Percentiles rank a stretch among this genome's conserved stretches.
phyloP scores from a whole-genome alignment of 2,113 vertebrate genomes.

The Notothenia coriiceps region DNA sequence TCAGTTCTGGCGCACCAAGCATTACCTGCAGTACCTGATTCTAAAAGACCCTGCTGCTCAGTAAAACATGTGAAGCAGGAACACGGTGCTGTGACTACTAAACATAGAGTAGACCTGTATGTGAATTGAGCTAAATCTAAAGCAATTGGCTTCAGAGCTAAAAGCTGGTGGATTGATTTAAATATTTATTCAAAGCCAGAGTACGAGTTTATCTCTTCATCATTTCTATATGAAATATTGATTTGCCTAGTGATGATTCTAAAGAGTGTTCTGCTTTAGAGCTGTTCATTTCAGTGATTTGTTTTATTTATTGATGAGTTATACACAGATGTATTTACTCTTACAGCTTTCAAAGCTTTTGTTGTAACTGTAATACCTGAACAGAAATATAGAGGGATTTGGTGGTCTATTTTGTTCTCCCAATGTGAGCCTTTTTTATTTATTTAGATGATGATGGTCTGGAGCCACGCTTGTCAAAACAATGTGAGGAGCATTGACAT shows the following conservation, averaged over 20 bases:
- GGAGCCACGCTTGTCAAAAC: not conserved
- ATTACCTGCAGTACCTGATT: not conserved
- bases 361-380: conserved; percentile 46
- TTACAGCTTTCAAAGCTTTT: not conserved
- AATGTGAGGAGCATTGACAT: conserved; percentile 16
- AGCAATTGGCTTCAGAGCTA: not conserved
- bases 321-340: not conserved
- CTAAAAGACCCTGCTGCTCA: conserved; percentile 15
- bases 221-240: not conserved
- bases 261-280: not conserved
- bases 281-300: not conserved
- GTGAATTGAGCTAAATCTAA: conserved; percentile 1
- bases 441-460: not conserved
- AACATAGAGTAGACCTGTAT: not conserved
- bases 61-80: conserved; percentile 2
- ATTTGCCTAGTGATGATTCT: not conserved
- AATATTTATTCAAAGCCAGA: not conserved
- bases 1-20: not conserved
- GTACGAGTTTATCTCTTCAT: not conserved
- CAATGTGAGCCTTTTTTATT: not conserved
- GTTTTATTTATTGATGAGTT: not conserved
- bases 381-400: conserved; percentile 54
- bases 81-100: not conserved
- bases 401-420: conserved; percentile 3
- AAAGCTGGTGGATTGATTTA: not conserved